These are phyloP conservation scores for Macrosteles quadrilineatus DNA, from an alignment of 1,140 invertebrate genomes.

Conservation along the genomic window DNA sequence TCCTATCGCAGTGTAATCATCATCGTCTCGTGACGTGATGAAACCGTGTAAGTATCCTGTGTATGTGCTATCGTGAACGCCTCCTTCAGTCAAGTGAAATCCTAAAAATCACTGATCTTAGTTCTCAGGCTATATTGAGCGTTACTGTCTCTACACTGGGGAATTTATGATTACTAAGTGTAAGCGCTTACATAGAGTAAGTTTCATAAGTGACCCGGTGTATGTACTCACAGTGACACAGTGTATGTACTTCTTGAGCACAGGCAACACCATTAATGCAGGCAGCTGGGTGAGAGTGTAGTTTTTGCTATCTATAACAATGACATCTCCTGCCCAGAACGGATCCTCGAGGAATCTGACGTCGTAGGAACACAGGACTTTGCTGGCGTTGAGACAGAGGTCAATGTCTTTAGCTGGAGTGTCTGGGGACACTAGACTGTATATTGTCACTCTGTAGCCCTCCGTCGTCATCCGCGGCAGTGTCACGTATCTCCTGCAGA, in stretches of 20 bases:
- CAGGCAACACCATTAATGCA: neutral
- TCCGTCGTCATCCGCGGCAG: conserved; percentile 24
- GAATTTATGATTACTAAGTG: no score
- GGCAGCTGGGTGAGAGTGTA: conserved; percentile 7
- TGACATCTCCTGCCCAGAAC: conserved; percentile 38
- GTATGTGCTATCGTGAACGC: no score
- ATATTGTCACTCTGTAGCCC: conserved; percentile 18
- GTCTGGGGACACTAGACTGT: neutral
- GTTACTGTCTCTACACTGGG: no score
- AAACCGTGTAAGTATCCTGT: no score
- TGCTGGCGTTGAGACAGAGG: neutral
- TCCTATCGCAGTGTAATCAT: no score
- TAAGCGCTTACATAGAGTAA: no score
- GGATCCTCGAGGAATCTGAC: conserved; percentile 36
- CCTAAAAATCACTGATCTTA: no score
- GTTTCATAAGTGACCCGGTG: no score
- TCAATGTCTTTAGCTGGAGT: neutral
- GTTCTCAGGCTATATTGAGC: no score
- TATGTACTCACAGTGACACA: conserved; percentile 19
- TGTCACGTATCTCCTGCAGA: conserved; percentile 6
- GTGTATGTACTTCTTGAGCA: conserved; percentile 28
- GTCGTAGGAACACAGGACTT: conserved; percentile 30
- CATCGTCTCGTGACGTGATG: no score
- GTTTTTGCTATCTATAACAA: conserved; percentile 33
- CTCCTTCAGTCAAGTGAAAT: no score